A percentile compares a stretch with the other conserved stretches of the same genome.
Evolutionary conservation across 1,140 invertebrate genomes (phyloP).

Genomic region (Lasioglossum baleicum): DNA sequence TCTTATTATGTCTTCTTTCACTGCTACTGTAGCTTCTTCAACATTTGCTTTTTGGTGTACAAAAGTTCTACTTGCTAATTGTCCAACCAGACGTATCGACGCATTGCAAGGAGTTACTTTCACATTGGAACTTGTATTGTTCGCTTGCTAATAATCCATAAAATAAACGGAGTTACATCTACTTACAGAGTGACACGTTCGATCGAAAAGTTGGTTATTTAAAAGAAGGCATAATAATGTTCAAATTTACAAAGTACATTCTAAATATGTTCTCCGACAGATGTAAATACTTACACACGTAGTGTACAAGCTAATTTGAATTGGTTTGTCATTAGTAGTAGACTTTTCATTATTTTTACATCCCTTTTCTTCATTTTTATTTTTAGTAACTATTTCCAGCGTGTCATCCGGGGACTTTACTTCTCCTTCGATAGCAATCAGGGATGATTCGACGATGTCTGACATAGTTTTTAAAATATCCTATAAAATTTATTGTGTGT

Average conservation of each 20-base stretch:
- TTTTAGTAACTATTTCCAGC: conserved; percentile 81
- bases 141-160: conserved; percentile 36
- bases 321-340: conserved; percentile 72
- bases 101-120: conserved; percentile 69
- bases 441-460: conserved; percentile 79
- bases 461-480: conserved; percentile 70
- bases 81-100: conserved; percentile 82
- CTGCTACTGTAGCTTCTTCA: conserved; percentile 83
- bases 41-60: conserved; percentile 86
- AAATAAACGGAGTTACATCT: conserved; percentile 27
- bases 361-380: conserved; percentile 79
- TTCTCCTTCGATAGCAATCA: conserved; percentile 84
- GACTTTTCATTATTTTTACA: conserved; percentile 72
- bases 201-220: neutral
- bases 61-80: conserved; percentile 86
- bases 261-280: neutral
- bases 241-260: neutral
- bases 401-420: conserved; percentile 79
- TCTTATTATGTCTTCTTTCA: conserved; percentile 89
- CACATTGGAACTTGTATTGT: conserved; percentile 69
- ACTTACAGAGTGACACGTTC: neutral
- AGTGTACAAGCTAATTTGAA: conserved; percentile 82
- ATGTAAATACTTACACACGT: conserved; percentile 83
- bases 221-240: neutral
- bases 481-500: conserved; percentile 46